Evolutionary conservation across 2,113 vertebrate genomes (phyloP).

Genomic region (Colistium nudipinnis): DNA sequence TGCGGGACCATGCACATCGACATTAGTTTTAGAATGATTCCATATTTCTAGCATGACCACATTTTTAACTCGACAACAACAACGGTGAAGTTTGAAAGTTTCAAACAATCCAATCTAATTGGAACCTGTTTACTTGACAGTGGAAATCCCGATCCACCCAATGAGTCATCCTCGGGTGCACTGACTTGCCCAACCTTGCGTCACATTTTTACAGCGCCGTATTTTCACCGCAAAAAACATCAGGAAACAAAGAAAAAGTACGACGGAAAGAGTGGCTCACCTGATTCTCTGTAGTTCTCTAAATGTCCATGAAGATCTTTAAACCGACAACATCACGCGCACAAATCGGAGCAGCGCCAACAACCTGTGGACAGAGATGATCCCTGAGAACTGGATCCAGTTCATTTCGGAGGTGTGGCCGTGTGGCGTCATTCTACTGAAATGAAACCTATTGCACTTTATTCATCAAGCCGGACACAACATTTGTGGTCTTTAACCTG

Average conservation of each 20-base stretch:
- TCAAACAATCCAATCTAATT: background rate
- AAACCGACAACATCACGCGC: rapidly evolving
- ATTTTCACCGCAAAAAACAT: background rate
- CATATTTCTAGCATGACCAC: too few relatives aligned
- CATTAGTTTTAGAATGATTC: too few relatives aligned
- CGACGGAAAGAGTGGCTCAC: constrained; percentile 13
- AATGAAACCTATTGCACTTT: constrained; percentile 47
- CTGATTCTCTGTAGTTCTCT: background rate
- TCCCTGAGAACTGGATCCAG: background rate
- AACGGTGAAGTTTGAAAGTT: too few relatives aligned
- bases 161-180: constrained; percentile 55
- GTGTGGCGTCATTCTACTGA: constrained; percentile 21
- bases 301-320: background rate
- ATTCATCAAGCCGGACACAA: background rate
- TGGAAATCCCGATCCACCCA: constrained; percentile 3
- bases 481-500: constrained; percentile 28
- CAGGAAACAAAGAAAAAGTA: background rate
- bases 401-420: constrained; percentile 28
- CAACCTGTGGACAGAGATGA: background rate
- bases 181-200: background rate
- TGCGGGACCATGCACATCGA: too few relatives aligned
- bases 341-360: background rate
- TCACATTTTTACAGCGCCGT: background rate
- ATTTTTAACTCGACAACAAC: too few relatives aligned
- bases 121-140: constrained; percentile 5